Evolutionary conservation across 2,797 vertebrate species (phyloP), one percentile per base, ranked within the genome.

Genomic region (Macropodus opercularis): DNA sequence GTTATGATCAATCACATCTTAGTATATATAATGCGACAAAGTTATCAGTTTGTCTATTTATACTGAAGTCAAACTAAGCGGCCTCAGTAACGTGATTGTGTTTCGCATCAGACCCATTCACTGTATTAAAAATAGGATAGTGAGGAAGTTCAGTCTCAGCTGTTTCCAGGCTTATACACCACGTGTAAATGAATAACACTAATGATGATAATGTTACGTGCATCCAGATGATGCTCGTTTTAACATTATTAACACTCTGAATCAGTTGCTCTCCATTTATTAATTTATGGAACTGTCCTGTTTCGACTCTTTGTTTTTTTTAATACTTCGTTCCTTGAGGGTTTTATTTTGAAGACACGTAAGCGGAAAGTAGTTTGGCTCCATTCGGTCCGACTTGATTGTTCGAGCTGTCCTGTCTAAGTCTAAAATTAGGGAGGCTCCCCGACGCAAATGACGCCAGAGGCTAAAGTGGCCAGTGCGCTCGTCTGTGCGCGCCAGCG

Each of bases 391-490:
- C 8, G 19, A 5, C 55, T 73, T 77, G 69, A 71, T 62, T 0
- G 18, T 27, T 8, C 10, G 36, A 61, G 57, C 56, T 8, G 55
- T 91, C 83, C 35, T 32, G 82, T 90, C 90, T 72, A 67, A 70
- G 49, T 79, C 90, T 92, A 92, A 93, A 92, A 80, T 91, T 92
- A 91, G 88, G 80, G 82, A 75, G 78, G 85, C 76, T 57, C 80
- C 75, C 81, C 40, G 29, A 74, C 54, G 67, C 74, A 60, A 76
- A 74, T 92, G 90, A 93, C 90, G 92, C 81, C 85, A 81, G 84
- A 29, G 67, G 13, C 86, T 70, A 80, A 90, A 87, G 52, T 71
- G 81, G 81, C 78, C 78, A 18, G 77, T 79, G 62, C 68, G 12
- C 62, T 64, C 54, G 63, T 72, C 35, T 61, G 39, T 61, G 63